Evolutionary conservation across 2,797 vertebrate genomes (phyloP).

Genomic region (Typhlichthys subterraneus): DNA sequence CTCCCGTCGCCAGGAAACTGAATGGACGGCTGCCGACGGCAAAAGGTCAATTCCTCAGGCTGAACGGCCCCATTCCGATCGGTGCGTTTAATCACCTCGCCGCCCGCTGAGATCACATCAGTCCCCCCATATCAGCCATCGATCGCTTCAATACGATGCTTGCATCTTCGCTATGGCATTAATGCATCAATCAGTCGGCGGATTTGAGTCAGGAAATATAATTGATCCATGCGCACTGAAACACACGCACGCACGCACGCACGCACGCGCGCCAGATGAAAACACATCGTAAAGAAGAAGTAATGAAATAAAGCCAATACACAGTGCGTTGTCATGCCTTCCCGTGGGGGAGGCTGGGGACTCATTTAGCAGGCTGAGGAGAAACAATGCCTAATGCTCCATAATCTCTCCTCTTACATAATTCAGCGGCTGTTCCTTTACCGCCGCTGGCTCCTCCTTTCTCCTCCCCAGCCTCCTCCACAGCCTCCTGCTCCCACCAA

Average conservation of each 20-base stretch:
- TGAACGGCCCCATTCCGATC: conserved; percentile 41
- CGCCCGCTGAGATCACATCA: conserved; percentile 43
- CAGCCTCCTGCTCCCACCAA: not conserved
- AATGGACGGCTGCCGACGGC: conserved; percentile 27
- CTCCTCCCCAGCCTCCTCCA: conserved; percentile 4
- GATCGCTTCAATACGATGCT: conserved; percentile 42
- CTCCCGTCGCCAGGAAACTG: conserved; percentile 24
- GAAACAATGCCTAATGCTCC: conserved; percentile 65
- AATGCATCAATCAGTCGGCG: conserved; percentile 51
- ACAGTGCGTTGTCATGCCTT: conserved; percentile 28
- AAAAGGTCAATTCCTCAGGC: conserved; percentile 56
- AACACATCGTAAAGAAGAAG: conserved; percentile 10
- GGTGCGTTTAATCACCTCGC: conserved; percentile 43
- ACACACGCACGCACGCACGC: not conserved
- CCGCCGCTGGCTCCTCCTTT: conserved; percentile 16
- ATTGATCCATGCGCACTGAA: not conserved
- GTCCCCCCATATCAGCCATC: conserved; percentile 39
- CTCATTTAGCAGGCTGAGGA: conserved; percentile 54
- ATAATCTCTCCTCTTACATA: conserved; percentile 66
- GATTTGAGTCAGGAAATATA: conserved; percentile 30
- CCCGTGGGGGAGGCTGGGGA: conserved; percentile 43
- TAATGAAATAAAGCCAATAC: not conserved
- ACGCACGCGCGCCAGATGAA: not conserved
- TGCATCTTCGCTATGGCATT: conserved; percentile 42
- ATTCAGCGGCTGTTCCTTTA: conserved; percentile 48